A percentile compares a stretch with the other conserved stretches of the same genome.
These are phyloP conservation scores for Allobates femoralis DNA, from an alignment of 2,797 vertebrate species.

Conservation along the genomic window DNA sequence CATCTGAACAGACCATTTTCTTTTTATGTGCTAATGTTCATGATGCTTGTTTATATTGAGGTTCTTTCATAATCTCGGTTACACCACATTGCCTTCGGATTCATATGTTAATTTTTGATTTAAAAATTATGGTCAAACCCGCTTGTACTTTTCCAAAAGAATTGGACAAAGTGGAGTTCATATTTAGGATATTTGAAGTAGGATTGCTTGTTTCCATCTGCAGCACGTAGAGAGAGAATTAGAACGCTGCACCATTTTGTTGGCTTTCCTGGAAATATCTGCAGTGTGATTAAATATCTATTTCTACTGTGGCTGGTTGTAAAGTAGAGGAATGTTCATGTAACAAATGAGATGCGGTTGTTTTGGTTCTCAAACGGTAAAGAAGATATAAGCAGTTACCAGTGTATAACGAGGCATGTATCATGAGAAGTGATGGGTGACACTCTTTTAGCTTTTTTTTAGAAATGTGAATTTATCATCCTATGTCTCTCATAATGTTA, in stretches of 20 bases:
- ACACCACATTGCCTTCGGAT: neutral
- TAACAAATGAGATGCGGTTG: neutral
- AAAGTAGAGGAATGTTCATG: slow-evolving; percentile 16
- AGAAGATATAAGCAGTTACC: neutral
- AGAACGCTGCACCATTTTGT: slow-evolving; percentile 17
- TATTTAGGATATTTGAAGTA: no score
- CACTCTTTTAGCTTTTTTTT: neutral
- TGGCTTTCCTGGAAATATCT: slow-evolving; percentile 12
- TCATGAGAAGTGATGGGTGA: neutral
- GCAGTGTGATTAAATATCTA: slow-evolving; percentile 20
- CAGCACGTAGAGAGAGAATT: slow-evolving; percentile 21
- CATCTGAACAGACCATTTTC: no score
- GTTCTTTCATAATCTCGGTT: neutral
- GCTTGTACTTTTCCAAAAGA: neutral
- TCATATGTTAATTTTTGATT: neutral
- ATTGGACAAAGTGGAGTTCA: neutral
- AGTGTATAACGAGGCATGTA: neutral
- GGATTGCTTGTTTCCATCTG: slow-evolving; percentile 10
- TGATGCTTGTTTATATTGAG: neutral
- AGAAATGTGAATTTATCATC: no score
- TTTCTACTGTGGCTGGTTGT: neutral
- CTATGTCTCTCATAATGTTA: neutral
- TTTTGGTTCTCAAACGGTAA: neutral
- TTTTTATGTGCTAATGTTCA: no score
- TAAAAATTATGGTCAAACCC: neutral